Percentiles rank a stretch among this genome's conserved stretches.
Conservation (phyloP, 37 sponge, comb jelly and placozoan genomes). For the Beroe forskalii region DNA sequence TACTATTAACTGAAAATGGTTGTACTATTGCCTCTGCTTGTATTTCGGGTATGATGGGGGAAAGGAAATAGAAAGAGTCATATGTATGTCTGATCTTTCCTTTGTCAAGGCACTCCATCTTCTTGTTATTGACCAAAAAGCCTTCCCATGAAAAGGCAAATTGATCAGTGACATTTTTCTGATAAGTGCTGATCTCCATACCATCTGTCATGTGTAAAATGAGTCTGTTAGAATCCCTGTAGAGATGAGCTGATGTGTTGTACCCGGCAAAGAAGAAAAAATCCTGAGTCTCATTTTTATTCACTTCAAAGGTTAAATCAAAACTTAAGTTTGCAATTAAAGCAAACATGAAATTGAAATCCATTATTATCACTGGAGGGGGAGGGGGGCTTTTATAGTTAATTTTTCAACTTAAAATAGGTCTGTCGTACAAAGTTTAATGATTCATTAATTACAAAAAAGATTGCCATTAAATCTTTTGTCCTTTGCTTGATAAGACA, state of each 20-base stretch:
- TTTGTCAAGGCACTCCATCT: no score
- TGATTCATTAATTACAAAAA: background rate
- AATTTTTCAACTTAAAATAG: background rate
- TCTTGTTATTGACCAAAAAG: no score
- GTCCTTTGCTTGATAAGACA: background rate
- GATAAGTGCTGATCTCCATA: no score
- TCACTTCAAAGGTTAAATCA: background rate
- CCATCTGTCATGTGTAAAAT: background rate
- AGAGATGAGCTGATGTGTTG: no score
- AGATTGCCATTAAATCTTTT: background rate
- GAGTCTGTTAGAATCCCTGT: no score
- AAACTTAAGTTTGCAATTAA: background rate
- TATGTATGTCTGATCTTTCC: no score
- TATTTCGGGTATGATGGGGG: no score
- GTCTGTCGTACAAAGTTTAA: background rate
- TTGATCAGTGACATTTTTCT: no score
- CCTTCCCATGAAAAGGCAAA: no score
- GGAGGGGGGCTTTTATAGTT: constrained; percentile 16
- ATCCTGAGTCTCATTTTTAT: background rate
- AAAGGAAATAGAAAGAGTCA: no score
- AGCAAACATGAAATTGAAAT: background rate
- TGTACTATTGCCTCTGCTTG: no score
- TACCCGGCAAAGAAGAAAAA: constrained; percentile 6
- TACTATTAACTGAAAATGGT: no score
- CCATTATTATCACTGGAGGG: background rate